These are phyloP conservation scores for Orthonyx spaldingii DNA, from an alignment of 2,113 vertebrate species.

Conservation along the genomic window DNA sequence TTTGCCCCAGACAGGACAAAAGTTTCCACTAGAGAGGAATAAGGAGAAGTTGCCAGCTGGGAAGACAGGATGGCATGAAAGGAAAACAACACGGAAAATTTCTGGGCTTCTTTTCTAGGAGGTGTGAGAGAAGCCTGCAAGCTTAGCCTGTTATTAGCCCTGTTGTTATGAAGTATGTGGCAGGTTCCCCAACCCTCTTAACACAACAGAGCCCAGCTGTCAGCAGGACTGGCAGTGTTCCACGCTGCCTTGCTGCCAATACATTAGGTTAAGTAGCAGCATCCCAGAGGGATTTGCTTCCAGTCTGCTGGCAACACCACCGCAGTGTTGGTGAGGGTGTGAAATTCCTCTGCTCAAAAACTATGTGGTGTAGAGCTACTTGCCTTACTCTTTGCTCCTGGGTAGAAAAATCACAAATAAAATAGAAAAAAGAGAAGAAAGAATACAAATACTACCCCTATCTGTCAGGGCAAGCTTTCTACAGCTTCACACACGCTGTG, in stretches of 20 bases:
- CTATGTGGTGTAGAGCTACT: neutral
- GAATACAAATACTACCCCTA: neutral
- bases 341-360: neutral
- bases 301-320: neutral
- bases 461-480: neutral
- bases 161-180: neutral
- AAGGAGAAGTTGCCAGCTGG: neutral
- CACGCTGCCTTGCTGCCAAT: neutral
- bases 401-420: neutral
- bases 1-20: neutral
- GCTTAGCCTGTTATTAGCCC: neutral
- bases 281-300: neutral
- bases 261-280: neutral
- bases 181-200: neutral
- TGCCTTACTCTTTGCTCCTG: neutral
- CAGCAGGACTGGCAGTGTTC: neutral
- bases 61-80: neutral
- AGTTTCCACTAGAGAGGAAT: neutral
- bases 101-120: neutral
- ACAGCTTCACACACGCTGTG: fast-evolving
- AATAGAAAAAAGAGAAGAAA: neutral
- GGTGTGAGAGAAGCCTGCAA: neutral
- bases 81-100: neutral
- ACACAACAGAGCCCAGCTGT: neutral
- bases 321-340: fast-evolving